These are phyloP conservation scores for Balearica regulorum DNA, from an alignment of 2,797 vertebrate genomes.

Conservation along the genomic window DNA sequence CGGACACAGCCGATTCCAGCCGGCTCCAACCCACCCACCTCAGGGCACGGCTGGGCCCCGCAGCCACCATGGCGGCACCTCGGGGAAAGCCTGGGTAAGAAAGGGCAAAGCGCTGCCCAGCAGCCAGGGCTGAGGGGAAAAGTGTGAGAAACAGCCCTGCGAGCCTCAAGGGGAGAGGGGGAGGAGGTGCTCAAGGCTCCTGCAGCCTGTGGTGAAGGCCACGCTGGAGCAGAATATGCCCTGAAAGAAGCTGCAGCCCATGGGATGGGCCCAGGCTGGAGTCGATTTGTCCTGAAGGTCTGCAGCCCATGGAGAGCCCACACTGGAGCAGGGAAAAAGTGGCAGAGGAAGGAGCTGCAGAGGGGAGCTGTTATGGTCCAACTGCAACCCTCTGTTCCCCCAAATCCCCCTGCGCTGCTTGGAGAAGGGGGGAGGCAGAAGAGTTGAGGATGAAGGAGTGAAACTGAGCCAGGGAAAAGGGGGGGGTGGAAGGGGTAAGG, in stretches of 20 bases:
- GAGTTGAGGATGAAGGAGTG: not conserved
- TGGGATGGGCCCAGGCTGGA: not conserved
- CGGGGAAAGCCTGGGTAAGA: not conserved
- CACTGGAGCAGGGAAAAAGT: not conserved
- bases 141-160: not conserved
- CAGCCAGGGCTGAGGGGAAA: not conserved
- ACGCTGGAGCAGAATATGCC: not conserved
- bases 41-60: not conserved
- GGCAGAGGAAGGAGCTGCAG: not conserved
- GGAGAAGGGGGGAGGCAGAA: not conserved
- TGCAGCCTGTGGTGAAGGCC: not conserved
- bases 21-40: not conserved
- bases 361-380: not conserved
- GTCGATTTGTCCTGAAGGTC: not conserved
- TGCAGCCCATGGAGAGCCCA: not conserved
- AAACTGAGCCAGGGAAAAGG: not conserved
- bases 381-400: no score
- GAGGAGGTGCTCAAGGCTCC: not conserved
- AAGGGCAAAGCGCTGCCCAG: fast-evolving
- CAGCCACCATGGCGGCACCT: not conserved
- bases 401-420: not conserved
- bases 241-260: not conserved
- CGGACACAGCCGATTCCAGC: not conserved
- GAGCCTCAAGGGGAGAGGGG: not conserved
- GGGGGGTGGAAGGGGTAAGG: not conserved